Evolutionary conservation across 2,113 vertebrate genomes (phyloP).

Genomic region (Caranx ignobilis): DNA sequence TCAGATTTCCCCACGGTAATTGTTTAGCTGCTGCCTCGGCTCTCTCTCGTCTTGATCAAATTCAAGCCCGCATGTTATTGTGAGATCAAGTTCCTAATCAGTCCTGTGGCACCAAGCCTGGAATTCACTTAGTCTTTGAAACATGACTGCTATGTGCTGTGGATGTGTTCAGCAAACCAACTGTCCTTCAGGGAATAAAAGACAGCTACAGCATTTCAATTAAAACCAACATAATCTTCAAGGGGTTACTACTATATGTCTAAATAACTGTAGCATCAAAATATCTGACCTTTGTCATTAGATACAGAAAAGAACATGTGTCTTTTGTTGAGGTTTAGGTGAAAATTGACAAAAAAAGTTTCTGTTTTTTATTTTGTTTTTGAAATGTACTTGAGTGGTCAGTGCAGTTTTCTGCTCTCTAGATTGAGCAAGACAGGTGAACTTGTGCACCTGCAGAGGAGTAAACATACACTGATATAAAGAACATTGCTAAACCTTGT

Average conservation of each 20-base stretch:
- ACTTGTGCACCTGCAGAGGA: constrained; percentile 19
- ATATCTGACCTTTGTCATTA: background rate
- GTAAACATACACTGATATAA: constrained; percentile 1
- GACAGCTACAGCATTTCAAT: background rate
- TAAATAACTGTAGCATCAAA: background rate
- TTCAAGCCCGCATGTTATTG: constrained; percentile 39
- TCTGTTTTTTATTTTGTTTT: background rate
- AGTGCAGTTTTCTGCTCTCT: background rate
- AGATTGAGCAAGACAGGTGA: constrained; percentile 5
- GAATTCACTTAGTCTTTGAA: constrained; percentile 46
- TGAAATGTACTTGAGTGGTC: background rate
- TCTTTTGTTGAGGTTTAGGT: background rate
- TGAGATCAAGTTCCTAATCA: constrained; percentile 60
- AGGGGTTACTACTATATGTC: background rate
- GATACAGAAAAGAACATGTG: background rate
- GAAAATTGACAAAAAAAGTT: background rate
- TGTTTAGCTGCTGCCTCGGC: constrained; percentile 26
- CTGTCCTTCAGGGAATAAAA: background rate
- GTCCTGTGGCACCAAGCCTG: constrained; percentile 29
- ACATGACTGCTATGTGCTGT: constrained; percentile 31
- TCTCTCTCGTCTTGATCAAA: constrained; percentile 51
- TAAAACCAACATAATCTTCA: background rate
- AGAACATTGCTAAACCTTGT: constrained; percentile 38
- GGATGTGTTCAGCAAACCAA: constrained; percentile 45
- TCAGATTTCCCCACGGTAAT: constrained; percentile 61